Conservation (phyloP, 1,140 invertebrate species). For the Cephus cinctus region DNA sequence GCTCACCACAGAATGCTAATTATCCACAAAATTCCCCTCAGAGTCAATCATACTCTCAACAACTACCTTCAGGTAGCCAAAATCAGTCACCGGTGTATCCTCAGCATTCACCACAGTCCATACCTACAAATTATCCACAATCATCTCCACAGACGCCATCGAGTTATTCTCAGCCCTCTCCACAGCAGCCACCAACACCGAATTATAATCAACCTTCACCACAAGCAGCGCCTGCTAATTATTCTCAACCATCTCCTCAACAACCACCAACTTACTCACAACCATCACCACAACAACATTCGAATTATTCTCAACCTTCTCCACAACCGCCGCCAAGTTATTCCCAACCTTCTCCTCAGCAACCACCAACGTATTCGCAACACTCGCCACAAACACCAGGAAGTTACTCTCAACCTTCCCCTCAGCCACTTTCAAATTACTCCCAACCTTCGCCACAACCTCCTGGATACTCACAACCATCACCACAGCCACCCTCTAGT, state of each 20-base stretch:
- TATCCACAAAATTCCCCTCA: constrained; percentile 22
- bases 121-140: constrained; percentile 33
- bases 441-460: constrained; percentile 24
- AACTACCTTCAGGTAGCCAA: background rate
- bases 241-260: constrained; percentile 37
- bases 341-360: constrained; percentile 21
- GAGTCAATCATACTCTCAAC: background rate
- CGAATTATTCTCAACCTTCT: constrained; percentile 19
- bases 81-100: background rate
- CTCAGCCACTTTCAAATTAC: constrained; percentile 16
- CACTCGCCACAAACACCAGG: constrained; percentile 26
- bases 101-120: constrained; percentile 29
- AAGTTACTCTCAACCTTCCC: constrained; percentile 24
- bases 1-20: constrained; percentile 25
- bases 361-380: constrained; percentile 22
- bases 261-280: constrained; percentile 29
- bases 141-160: constrained; percentile 11
- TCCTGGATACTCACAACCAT: constrained; percentile 37
- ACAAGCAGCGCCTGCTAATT: constrained; percentile 30
- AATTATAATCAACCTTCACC: constrained; percentile 42
- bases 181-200: constrained; percentile 19
- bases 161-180: background rate
- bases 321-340: constrained; percentile 19
- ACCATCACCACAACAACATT: constrained; percentile 22
- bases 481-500: constrained; percentile 30